Evolutionary conservation across 2,797 vertebrate species (phyloP).

Genomic region (Scomberomorus guttatus): DNA sequence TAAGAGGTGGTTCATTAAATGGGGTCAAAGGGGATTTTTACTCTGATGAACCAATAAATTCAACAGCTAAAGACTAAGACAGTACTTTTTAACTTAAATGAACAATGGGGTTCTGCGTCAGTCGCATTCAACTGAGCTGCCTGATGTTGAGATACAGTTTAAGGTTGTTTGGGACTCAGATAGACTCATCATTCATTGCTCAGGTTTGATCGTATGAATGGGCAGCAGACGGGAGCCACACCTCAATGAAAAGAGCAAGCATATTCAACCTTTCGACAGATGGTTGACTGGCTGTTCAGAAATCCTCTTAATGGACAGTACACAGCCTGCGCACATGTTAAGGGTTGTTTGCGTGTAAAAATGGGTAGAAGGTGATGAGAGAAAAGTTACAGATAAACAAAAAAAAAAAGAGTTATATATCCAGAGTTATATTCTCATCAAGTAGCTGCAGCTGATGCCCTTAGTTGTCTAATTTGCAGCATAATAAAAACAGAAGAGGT

Average conservation of each 20-base stretch:
- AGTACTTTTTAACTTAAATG: too few species aligned
- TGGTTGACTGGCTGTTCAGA: slow-evolving; percentile 57
- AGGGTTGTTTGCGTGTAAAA: background rate
- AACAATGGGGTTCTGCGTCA: too few species aligned
- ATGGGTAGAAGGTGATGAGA: slow-evolving; percentile 16
- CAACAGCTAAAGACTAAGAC: too few species aligned
- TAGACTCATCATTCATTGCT: background rate
- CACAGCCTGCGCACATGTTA: background rate
- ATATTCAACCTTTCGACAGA: slow-evolving; percentile 67
- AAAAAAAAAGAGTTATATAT: background rate
- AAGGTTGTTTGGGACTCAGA: background rate
- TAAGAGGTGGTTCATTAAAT: background rate
- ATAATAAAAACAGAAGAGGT: background rate
- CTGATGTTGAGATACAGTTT: background rate
- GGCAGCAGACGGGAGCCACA: background rate
- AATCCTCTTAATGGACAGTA: slow-evolving; percentile 77
- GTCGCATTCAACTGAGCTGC: background rate
- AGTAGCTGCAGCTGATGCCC: background rate
- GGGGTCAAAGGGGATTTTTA: background rate
- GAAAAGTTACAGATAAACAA: background rate
- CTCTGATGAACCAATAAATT: background rate
- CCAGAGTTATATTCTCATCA: background rate
- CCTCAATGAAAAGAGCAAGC: slow-evolving; percentile 40
- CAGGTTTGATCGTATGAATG: background rate
- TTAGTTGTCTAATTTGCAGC: background rate